These are phyloP conservation scores for Sthenelais limicola DNA, from an alignment of 2,888 invertebrate genomes.

Conservation along the genomic window DNA sequence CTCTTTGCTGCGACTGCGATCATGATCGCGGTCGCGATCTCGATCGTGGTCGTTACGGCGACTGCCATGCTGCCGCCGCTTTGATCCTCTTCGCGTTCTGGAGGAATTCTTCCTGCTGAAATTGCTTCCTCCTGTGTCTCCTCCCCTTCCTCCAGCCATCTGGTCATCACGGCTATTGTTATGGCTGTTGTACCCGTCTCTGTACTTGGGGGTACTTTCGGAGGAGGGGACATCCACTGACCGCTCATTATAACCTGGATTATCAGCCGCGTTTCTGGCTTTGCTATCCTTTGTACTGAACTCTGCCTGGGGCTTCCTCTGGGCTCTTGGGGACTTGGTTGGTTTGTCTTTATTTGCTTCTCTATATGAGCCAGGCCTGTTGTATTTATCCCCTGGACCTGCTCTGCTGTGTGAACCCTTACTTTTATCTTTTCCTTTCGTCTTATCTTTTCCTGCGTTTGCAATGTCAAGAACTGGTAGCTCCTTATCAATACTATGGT, in stretches of 20 bases:
- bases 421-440: not conserved
- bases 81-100: conserved; percentile 16
- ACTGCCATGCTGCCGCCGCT: not conserved
- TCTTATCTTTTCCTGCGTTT: not conserved
- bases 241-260: conserved; percentile 4
- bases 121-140: no score
- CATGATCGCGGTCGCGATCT: not conserved
- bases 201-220: conserved; percentile 16
- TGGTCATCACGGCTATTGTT: conserved; percentile 3
- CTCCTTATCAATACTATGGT: not conserved
- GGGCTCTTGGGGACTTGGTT: conserved; percentile 10
- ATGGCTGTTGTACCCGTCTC: conserved; percentile 8
- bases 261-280: not conserved
- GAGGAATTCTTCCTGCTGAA: conserved; percentile 22
- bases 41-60: conserved; percentile 3
- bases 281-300: not conserved
- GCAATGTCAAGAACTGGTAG: conserved; percentile 12
- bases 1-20: conserved; percentile 20
- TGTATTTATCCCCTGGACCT: conserved; percentile 7
- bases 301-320: conserved; percentile 1
- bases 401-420: not conserved
- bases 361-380: not conserved
- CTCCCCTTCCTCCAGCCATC: not conserved
- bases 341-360: not conserved
- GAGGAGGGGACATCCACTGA: not conserved